A percentile compares a stretch with the other conserved stretches of the same genome.
phyloP scores from a whole-genome alignment of 2,888 invertebrate species.

The Sericinus montela region DNA sequence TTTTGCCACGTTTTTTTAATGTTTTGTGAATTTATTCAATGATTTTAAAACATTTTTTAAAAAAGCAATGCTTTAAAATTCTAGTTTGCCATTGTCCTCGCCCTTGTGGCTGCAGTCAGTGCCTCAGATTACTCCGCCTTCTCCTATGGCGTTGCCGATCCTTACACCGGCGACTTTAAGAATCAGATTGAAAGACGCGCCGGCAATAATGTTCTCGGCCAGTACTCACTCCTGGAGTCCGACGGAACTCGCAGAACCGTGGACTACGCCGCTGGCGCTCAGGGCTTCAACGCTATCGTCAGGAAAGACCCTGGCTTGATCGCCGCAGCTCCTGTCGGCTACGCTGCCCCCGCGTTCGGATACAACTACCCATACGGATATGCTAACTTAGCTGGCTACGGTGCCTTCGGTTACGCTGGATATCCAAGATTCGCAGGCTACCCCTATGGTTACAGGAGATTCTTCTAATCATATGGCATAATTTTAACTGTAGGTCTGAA shows the following conservation, averaged over 20 bases:
- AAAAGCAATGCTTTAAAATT: slow-evolving; percentile 15
- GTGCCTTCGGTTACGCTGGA: slow-evolving; percentile 22
- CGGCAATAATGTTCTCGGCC: slow-evolving; percentile 72
- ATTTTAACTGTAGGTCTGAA: background rate
- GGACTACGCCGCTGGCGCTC: slow-evolving; percentile 76
- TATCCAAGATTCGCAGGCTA: slow-evolving; percentile 2
- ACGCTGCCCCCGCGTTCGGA: slow-evolving; percentile 29
- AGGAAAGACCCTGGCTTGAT: slow-evolving; percentile 67
- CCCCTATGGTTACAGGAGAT: slow-evolving; percentile 37
- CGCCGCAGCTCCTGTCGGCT: slow-evolving; percentile 34
- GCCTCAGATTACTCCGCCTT: slow-evolving; percentile 58
- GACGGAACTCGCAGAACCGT: slow-evolving; percentile 77
- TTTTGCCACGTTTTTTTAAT: no score
- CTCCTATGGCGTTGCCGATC: slow-evolving; percentile 76
- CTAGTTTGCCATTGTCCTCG: slow-evolving; percentile 55
- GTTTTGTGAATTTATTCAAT: no score
- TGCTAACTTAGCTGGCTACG: slow-evolving; percentile 60
- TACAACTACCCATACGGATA: slow-evolving; percentile 32
- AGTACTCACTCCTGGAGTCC: slow-evolving; percentile 74
- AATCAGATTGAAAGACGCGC: slow-evolving; percentile 71
- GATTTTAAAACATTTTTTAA: no score
- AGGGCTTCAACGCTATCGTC: slow-evolving; percentile 78
- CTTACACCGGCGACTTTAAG: slow-evolving; percentile 77
- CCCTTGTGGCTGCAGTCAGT: slow-evolving; percentile 41
- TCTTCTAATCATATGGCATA: slow-evolving; percentile 31